Conservation (phyloP, 2,888 invertebrate genomes). For the Agrypnus murinus region DNA sequence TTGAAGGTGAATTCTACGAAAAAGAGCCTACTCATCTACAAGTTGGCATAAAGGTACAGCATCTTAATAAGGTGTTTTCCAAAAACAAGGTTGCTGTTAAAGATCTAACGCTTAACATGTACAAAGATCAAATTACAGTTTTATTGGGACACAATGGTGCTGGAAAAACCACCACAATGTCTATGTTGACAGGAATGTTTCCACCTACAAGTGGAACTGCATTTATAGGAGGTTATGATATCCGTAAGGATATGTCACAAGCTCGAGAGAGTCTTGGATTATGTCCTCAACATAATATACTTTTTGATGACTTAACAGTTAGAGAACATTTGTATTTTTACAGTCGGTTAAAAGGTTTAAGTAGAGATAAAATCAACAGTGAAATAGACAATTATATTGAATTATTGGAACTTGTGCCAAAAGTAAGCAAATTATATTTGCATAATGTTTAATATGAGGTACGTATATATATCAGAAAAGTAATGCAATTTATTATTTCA, state of each 20-base stretch:
- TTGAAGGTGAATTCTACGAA: slow-evolving; percentile 70
- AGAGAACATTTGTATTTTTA: slow-evolving; percentile 89
- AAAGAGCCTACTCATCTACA: slow-evolving; percentile 71
- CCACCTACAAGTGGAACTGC: slow-evolving; percentile 82
- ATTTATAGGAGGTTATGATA: slow-evolving; percentile 82
- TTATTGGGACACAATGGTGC: slow-evolving; percentile 88
- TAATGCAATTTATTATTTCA: too few relatives aligned
- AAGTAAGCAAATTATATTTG: slow-evolving; percentile 70
- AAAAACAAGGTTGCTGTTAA: slow-evolving; percentile 77
- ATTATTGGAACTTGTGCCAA: slow-evolving; percentile 79
- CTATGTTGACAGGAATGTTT: slow-evolving; percentile 90
- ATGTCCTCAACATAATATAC: slow-evolving; percentile 90
- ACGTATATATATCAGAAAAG: too few relatives aligned
- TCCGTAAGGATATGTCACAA: slow-evolving; percentile 76
- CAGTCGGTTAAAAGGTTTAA: slow-evolving; percentile 81
- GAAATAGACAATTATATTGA: slow-evolving; percentile 80
- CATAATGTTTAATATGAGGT: too few relatives aligned
- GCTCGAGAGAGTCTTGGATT: slow-evolving; percentile 84
- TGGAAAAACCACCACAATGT: slow-evolving; percentile 95
- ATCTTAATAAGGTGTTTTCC: slow-evolving; percentile 78
- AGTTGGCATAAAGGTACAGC: slow-evolving; percentile 73
- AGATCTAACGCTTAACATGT: slow-evolving; percentile 85
- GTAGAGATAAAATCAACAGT: slow-evolving; percentile 71
- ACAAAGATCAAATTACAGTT: slow-evolving; percentile 91
- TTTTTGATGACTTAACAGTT: slow-evolving; percentile 89